Base-by-base conservation (phyloP, 2,797 vertebrate genomes). In the Sebastes itinus region DNA sequence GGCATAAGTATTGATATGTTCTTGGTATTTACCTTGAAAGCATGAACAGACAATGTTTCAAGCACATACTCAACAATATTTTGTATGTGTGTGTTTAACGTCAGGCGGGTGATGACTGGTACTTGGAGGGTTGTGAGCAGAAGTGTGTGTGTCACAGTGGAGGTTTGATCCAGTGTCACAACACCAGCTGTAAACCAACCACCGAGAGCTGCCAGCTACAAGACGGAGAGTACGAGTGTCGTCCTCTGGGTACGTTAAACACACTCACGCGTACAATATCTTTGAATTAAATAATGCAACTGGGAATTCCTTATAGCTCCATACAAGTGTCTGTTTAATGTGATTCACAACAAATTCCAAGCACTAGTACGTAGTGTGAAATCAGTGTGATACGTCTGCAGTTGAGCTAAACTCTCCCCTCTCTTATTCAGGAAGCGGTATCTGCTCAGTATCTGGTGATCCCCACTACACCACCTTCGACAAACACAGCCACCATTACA, bases 381-480 rank as follows among this genome's bases (percentile, higher is more conserved):
- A n/a, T n/a, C n/a, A n/a, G n/a, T n/a, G n/a, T n/a, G n/a, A n/a
- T n/a, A n/a, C n/a, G n/a, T n/a, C n/a, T n/a, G n/a, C n/a, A n/a
- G n/a, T n/a, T n/a, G n/a, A n/a, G n/a, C n/a, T 56, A 13, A 28
- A 25, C 27, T 32, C 32, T 35, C 2, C 0, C 11, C 1, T 78
- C 18, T 84, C n/a, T 71, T 33, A 0, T 70, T 70, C 59, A 96
- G 94, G 79, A 73, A 83, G 65, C 42, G 96, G 94, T 56, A 95
- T 92, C 74, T 97, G 97, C 87, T 97, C 95, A 0, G 97, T 96
- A 4, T 97, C 95, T n/a, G 97, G 97, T 0, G 97, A 98, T 83
- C 97, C 97, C 72, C 97, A 98, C 87, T 98, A 98, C 82, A 95
- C 84, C 55, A 96, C 96, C 20, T 98, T 97, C 75, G 97, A 97